Conservation (phyloP, 2,113 vertebrate species). For the Thalassoma bifasciatum region DNA sequence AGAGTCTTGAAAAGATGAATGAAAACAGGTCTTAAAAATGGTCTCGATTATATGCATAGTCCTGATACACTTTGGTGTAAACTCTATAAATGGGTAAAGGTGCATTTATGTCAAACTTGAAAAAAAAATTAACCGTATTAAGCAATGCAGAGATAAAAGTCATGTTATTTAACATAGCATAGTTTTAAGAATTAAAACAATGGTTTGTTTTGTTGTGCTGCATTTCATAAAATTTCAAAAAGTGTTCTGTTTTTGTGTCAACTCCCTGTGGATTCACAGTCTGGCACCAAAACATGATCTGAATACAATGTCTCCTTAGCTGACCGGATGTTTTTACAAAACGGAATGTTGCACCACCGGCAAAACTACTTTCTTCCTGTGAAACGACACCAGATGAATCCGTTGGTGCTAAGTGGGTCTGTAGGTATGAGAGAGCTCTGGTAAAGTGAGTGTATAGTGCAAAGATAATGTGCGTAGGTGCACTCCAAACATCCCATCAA, state of each 20-base stretch:
- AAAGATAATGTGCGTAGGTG: slow-evolving; percentile 61
- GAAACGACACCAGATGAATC: slow-evolving; percentile 25
- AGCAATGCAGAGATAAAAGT: too few relatives aligned
- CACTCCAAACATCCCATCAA: slow-evolving; percentile 67
- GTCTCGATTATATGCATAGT: neutral
- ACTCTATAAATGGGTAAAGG: neutral
- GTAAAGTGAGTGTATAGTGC: slow-evolving; percentile 40
- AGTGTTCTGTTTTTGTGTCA: slow-evolving; percentile 13
- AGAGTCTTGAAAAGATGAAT: slow-evolving; percentile 20
- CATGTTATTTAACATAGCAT: too few relatives aligned
- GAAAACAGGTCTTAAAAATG: slow-evolving; percentile 20
- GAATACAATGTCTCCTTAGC: slow-evolving; percentile 16
- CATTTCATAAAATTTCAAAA: slow-evolving; percentile 7
- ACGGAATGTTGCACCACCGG: slow-evolving; percentile 46
- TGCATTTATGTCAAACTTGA: neutral
- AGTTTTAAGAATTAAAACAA: too few relatives aligned
- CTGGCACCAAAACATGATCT: slow-evolving; percentile 6
- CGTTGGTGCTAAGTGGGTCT: slow-evolving; percentile 48
- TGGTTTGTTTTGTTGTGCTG: neutral
- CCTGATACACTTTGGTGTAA: slow-evolving; percentile 30
- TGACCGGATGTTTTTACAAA: slow-evolving; percentile 50
- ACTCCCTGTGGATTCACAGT: neutral
- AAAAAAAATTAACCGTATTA: slow-evolving; percentile 15
- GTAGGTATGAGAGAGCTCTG: slow-evolving; percentile 50
- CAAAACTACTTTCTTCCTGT: slow-evolving; percentile 15